These are phyloP conservation scores for Pseudorhombus dupliciocellatus DNA, from an alignment of 2,113 vertebrate genomes.

Conservation along the genomic window DNA sequence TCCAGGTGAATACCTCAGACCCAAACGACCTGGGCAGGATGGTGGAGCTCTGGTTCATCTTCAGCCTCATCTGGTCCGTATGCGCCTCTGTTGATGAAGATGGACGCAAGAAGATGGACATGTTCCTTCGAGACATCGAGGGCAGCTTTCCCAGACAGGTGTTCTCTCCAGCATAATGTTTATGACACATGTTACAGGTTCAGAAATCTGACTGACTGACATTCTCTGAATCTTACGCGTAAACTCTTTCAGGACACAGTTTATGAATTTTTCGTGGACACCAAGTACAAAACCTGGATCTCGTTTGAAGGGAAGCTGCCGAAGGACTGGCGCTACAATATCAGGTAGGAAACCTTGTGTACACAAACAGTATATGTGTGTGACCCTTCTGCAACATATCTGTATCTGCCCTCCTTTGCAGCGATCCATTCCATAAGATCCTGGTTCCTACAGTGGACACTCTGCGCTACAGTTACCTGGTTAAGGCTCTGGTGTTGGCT, in stretches of 20 bases:
- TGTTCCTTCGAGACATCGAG: constrained; percentile 85
- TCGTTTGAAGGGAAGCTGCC: constrained; percentile 87
- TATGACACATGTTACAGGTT: background rate
- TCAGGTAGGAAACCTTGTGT: constrained; percentile 78
- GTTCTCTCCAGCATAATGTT: background rate
- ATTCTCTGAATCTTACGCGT: background rate
- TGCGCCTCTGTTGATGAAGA: constrained; percentile 89
- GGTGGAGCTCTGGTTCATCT: constrained; percentile 88
- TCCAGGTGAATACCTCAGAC: constrained; percentile 82
- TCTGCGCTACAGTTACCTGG: constrained; percentile 87
- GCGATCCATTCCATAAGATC: constrained; percentile 89
- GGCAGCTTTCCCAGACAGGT: constrained; percentile 92
- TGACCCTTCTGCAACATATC: background rate
- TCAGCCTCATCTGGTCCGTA: constrained; percentile 92
- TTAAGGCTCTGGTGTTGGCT: constrained; percentile 81
- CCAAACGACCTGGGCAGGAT: constrained; percentile 74
- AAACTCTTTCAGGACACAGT: constrained; percentile 83
- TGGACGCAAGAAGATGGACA: constrained; percentile 88
- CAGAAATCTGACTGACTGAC: background rate
- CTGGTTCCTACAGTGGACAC: constrained; percentile 91
- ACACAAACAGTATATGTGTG: background rate
- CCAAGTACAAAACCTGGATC: constrained; percentile 86
- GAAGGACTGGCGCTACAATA: constrained; percentile 86
- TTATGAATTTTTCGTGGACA: constrained; percentile 89
- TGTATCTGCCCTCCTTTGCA: constrained; percentile 48